These are phyloP conservation scores for Hypomecis atomaria DNA, from an alignment of 2,888 invertebrate genomes.

Conservation along the genomic window DNA sequence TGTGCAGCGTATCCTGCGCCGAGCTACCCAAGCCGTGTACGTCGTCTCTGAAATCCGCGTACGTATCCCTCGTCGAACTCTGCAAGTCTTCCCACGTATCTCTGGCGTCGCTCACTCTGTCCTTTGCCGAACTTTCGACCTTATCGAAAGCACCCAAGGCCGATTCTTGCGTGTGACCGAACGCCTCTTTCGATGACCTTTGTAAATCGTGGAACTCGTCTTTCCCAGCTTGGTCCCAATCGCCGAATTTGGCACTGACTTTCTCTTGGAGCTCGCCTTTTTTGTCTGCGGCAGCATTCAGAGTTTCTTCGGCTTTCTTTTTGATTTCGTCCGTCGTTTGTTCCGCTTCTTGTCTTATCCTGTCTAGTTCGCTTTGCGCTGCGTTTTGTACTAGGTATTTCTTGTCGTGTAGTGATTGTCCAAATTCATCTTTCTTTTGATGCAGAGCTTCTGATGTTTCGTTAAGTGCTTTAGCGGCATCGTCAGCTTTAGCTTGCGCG, in stretches of 20 bases:
- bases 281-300: constrained; percentile 69
- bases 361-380: constrained; percentile 67
- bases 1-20: constrained; percentile 75
- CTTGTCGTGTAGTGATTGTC: constrained; percentile 55
- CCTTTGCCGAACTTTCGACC: constrained; percentile 79
- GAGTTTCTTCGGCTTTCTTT: constrained; percentile 71
- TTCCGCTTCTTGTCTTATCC: constrained; percentile 77
- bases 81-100: constrained; percentile 76
- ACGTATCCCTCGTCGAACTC: constrained; percentile 76
- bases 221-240: constrained; percentile 53
- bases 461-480: constrained; percentile 49
- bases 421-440: constrained; percentile 56
- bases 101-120: constrained; percentile 68
- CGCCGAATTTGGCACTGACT: constrained; percentile 55
- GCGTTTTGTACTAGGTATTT: constrained; percentile 63
- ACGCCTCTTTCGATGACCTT: constrained; percentile 67
- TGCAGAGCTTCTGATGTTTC: constrained; percentile 57
- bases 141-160: constrained; percentile 79
- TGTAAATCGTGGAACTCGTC: constrained; percentile 64
- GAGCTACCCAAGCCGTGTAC: constrained; percentile 72
- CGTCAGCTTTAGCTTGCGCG: constrained; percentile 45
- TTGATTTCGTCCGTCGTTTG: constrained; percentile 73
- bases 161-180: constrained; percentile 72
- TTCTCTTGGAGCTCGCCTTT: constrained; percentile 63
- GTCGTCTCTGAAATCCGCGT: constrained; percentile 72